Base-by-base conservation (phyloP, 2,113 vertebrate genomes). In the Syrrhaptes paradoxus region DNA sequence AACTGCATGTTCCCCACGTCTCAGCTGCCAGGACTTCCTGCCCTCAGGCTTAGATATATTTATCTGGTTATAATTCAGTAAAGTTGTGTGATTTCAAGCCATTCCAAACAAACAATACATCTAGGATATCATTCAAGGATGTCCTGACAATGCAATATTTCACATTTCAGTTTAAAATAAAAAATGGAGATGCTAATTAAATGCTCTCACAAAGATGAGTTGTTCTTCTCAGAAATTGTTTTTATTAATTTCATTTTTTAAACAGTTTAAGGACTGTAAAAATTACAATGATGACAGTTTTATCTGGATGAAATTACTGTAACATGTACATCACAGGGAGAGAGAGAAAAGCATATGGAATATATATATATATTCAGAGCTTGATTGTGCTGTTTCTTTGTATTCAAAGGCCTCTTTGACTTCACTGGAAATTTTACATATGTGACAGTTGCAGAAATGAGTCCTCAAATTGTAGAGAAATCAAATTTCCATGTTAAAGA, bases 51-150 rank as follows among this genome's bases (percentile, higher is more conserved):
- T 58, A 83, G 63, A 71, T 89, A 77, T 95, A 90, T 95, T 95
- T 97, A 94, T 97, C 92, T 95, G 70, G 66, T 85, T 89, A 87
- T 94, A 96, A 90, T 80, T 93, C 87, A 96, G 87, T 67, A 85
- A 96, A 96, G 85, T 92, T 94, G 61, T 96, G 73, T 92, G 89
- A 94, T 96, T 95, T 93, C 87, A 93, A 79, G 92, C 74, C 95
- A 94, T 94, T 95, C 70, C 70, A 97, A 96, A 94, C 83, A 96
- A 97, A 93, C 73, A 90, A 95, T 91, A 78, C 68, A 80, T 72
- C 84, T 88, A 84, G 41, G 79, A 48, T 91, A 93, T 65, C 62
- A 91, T 78, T 96, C 86, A 92, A 95, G 72, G 71, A 80, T 93
- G 68, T 89, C 71, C 87, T 91, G 80, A 93, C 82, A 94, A 71